phyloP scores from a whole-genome alignment of 2,888 invertebrate species.

The Ophraella communa region DNA sequence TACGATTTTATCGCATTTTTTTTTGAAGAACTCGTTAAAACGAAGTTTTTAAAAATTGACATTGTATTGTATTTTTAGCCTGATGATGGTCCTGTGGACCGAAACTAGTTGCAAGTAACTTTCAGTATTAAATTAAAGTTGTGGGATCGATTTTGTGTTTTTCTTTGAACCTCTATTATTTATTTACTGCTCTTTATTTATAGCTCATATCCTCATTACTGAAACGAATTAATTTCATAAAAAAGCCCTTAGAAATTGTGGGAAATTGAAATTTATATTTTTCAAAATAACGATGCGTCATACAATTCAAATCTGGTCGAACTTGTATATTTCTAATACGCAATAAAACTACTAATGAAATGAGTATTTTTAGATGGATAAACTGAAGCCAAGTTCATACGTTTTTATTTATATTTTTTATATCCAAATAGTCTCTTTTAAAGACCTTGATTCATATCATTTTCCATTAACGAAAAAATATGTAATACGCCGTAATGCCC shows the following conservation, averaged over 20 bases:
- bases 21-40: too few species aligned
- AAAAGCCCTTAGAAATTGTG: background rate
- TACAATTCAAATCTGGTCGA: background rate
- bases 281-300: conserved; percentile 1
- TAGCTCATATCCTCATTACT: background rate
- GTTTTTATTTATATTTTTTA: conserved; percentile 21
- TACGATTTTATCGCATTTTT: too few species aligned
- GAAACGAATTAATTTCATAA: background rate
- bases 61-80: too few species aligned
- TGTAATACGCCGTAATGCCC: too few species aligned
- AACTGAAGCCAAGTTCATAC: conserved; percentile 36
- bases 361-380: conserved; percentile 18
- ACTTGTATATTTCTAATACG: background rate
- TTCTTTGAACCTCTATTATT: background rate
- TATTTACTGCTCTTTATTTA: background rate
- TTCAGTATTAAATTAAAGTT: too few species aligned
- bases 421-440: too few species aligned
- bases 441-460: too few species aligned
- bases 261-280: conserved; percentile 3
- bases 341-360: background rate
- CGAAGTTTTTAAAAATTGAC: too few species aligned
- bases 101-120: too few species aligned
- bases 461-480: too few species aligned
- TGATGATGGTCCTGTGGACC: too few species aligned
- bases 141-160: too few species aligned